phyloP scores from a whole-genome alignment of 2,888 invertebrate genomes.

The Plebejus argus region DNA sequence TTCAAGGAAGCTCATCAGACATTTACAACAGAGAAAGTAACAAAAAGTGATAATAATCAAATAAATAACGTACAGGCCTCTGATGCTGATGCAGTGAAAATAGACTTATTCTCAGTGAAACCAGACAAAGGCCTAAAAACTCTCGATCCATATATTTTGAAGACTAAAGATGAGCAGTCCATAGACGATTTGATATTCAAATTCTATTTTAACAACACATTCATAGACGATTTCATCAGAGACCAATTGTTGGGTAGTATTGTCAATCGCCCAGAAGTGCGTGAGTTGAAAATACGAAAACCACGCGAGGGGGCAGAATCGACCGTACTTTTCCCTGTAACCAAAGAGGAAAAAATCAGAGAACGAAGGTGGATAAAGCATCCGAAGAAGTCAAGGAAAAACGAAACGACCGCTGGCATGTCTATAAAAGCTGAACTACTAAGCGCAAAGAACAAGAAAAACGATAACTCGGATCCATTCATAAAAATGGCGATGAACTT shows the following conservation, averaged over 20 bases:
- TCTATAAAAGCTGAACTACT: conserved; percentile 33
- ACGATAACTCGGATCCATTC: conserved; percentile 53
- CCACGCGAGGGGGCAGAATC: conserved; percentile 49
- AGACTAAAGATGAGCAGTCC: conserved; percentile 64
- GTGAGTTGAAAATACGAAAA: conserved; percentile 56
- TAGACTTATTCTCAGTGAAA: conserved; percentile 65
- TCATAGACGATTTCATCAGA: conserved; percentile 66
- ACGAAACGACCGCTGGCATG: background rate
- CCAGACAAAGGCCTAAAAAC: conserved; percentile 50
- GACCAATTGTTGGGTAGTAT: conserved; percentile 57
- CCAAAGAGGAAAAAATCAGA: conserved; percentile 47
- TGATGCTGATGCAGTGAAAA: conserved; percentile 61
- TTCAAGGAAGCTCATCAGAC: conserved; percentile 66
- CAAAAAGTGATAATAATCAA: conserved; percentile 34
- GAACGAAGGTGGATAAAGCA: conserved; percentile 63
- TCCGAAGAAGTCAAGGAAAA: conserved; percentile 47
- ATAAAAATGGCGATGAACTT: conserved; percentile 62
- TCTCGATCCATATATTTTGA: conserved; percentile 63
- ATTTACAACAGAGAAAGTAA: conserved; percentile 48
- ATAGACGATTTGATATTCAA: conserved; percentile 73
- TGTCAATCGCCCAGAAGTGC: conserved; percentile 42
- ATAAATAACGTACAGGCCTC: conserved; percentile 39
- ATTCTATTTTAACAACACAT: conserved; percentile 74
- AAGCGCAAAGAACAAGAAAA: conserved; percentile 38
- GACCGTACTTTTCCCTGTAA: conserved; percentile 57